Evolutionary conservation across 1,140 invertebrate species (phyloP).

Genomic region (Aphidius ervi): DNA sequence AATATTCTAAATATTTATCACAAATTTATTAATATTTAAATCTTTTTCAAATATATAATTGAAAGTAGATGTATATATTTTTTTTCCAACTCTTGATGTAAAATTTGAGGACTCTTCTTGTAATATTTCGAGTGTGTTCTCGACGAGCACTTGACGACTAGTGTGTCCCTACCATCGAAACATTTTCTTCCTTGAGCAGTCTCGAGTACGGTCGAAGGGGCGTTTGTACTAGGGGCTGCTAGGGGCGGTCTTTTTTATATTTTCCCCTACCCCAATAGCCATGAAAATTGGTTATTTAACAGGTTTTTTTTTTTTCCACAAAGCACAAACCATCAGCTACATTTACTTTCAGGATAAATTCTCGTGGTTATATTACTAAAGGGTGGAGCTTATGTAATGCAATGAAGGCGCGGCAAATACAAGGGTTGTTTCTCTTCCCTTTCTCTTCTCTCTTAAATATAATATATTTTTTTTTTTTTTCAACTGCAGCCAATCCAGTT

Average conservation of each 20-base stretch:
- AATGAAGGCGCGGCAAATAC: conserved; percentile 21
- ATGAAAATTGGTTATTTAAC: conserved; percentile 23
- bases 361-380: conserved; percentile 25
- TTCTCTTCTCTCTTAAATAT: neutral
- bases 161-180: conserved; percentile 45
- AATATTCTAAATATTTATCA: too few species aligned
- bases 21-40: too few species aligned
- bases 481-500: conserved; percentile 34
- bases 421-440: conserved; percentile 22
- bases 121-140: conserved; percentile 50
- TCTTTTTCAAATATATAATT: too few species aligned
- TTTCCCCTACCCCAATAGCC: conserved; percentile 26
- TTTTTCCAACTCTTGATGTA: too few species aligned
- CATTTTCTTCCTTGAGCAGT: conserved; percentile 43
- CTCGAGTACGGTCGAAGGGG: conserved; percentile 31
- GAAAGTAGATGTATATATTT: too few species aligned
- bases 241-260: conserved; percentile 26
- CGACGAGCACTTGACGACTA: conserved; percentile 53
- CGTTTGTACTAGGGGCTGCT: conserved; percentile 23
- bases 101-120: conserved; percentile 33
- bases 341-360: neutral
- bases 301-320: neutral
- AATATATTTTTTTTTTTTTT: neutral
- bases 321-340: neutral
- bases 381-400: conserved; percentile 32